Conservation (phyloP, 2,888 invertebrate genomes). For the Norana najaformis region DNA sequence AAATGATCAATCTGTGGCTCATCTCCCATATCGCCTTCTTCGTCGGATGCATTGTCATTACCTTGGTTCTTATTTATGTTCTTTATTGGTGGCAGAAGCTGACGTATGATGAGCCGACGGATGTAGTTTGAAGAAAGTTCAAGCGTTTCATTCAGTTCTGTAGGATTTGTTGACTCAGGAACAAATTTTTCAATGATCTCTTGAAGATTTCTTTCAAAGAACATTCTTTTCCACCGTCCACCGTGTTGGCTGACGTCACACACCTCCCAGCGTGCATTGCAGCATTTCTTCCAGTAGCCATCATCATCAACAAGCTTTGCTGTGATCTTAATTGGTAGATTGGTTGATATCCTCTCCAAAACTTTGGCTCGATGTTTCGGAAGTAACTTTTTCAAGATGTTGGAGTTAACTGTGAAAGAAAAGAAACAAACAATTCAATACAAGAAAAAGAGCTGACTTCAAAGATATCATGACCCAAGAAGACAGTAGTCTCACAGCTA, state of each 20-base stretch:
- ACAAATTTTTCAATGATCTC: constrained; percentile 61
- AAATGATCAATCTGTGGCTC: constrained; percentile 62
- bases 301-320: constrained; percentile 62
- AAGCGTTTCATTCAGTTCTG: constrained; percentile 55
- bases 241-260: constrained; percentile 60
- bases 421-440: neutral
- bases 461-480: neutral
- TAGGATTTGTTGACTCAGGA: constrained; percentile 58
- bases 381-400: constrained; percentile 55
- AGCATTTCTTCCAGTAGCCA: constrained; percentile 62
- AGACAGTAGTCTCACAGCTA: too few species aligned
- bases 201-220: constrained; percentile 61
- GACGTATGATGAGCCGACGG: constrained; percentile 55
- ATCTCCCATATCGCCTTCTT: constrained; percentile 59
- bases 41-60: constrained; percentile 56
- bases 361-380: constrained; percentile 58
- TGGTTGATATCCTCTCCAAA: constrained; percentile 56
- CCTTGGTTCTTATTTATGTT: constrained; percentile 56
- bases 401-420: constrained; percentile 56
- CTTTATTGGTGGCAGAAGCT: constrained; percentile 61
- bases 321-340: constrained; percentile 60
- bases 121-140: constrained; percentile 58
- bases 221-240: constrained; percentile 62
- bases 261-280: constrained; percentile 59
- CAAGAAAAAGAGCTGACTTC: neutral